Base-by-base conservation (phyloP, 1,140 invertebrate species). In the Anagrus nilaparvatae region DNA sequence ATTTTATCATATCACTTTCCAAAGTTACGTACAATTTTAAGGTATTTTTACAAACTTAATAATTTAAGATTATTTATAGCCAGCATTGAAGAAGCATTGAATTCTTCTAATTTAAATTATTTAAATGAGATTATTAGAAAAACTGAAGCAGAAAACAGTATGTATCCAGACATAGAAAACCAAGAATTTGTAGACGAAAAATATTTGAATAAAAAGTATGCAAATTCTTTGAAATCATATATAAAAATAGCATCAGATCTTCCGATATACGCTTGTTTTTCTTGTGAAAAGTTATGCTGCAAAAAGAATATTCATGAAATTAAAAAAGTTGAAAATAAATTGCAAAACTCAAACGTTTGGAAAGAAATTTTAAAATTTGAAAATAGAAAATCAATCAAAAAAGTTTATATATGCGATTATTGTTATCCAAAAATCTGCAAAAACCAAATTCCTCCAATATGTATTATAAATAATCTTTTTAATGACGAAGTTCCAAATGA, bases 401-500 rank as follows among this genome's bases (percentile, higher is more conserved):
- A n/a, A n/a, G n/a, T n/a, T n/a, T n/a, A n/a, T n/a, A n/a, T n/a
- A n/a, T n/a, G n/a, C n/a, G n/a, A n/a, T n/a, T n/a, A n/a, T n/a
- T n/a, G n/a, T n/a, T n/a, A n/a, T n/a, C n/a, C n/a, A n/a, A n/a
- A n/a, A n/a, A n/a, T n/a, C n/a, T n/a, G n/a, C n/a, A n/a, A n/a
- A n/a, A n/a, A n/a, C n/a, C n/a, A n/a, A n/a, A n/a, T n/a, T n/a
- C 47, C 51, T 18, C 27, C 40, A 25, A 44, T 29, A 9, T 50
- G 43, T 34, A 46, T 45, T 36, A 36, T 53, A 27, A 50, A 53
- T 29, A 40, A 48, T 30, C 27, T 55, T 3, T 12, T 36, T 24
- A 24, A 34, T 35, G 13, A 6, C 19, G n/a, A 41, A 13, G 25
- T 34, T 21, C 46, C 48, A 31, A 8, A 47, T 14, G 44, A 35